Evolutionary conservation across 2,888 invertebrate species (phyloP), one percentile per base, ranked within the genome.

Genomic region (Ormyrus rosae): DNA sequence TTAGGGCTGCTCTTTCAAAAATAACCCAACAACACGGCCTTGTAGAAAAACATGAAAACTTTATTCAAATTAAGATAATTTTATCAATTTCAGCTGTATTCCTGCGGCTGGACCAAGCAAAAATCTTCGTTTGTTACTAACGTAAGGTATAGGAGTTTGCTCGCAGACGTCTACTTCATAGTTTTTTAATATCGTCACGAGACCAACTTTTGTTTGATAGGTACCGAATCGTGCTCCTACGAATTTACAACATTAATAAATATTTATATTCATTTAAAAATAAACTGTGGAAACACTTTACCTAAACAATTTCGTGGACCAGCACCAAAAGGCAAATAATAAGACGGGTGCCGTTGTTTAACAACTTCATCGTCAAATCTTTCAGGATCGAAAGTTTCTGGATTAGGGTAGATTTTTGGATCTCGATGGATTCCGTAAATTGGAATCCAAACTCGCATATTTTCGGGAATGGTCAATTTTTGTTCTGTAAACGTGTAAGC

Each of bases 191-290:
- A 91, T 84, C 56, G 87, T 85, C 6, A 88, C 85, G 0, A 91
- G 63, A 6, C 90, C 91, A 0, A 90, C 75, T 86, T 91, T 91
- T 0, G 90, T 85, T 84, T 91, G 91, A 78, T 85, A 84, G 3
- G 84, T 75, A 6, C 85, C 89, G 71, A 89, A 89, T 45, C 87
- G 84, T 13, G 85, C 83, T 9, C 88, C 88, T 81, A 50, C 7
- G n/a, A 51, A 58, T 50, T 34, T 34, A 34, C 34, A 34, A 34
- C 34, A 34, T 46, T 60, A 64, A 45, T 34, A 34, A 34, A 34
- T 34, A 34, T 34, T 34, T 34, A 34, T 34, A 34, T 34, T 3
- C 2, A 34, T 34, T 34, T 34, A 34, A 34, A 34, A 2, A 34
- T 34, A 34, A 2, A 34, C 34, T 34, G 34, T 34, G 34, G 34